These are phyloP conservation scores for Tenebrosternarchus preto DNA, from an alignment of 2,113 vertebrate species.

Conservation along the genomic window DNA sequence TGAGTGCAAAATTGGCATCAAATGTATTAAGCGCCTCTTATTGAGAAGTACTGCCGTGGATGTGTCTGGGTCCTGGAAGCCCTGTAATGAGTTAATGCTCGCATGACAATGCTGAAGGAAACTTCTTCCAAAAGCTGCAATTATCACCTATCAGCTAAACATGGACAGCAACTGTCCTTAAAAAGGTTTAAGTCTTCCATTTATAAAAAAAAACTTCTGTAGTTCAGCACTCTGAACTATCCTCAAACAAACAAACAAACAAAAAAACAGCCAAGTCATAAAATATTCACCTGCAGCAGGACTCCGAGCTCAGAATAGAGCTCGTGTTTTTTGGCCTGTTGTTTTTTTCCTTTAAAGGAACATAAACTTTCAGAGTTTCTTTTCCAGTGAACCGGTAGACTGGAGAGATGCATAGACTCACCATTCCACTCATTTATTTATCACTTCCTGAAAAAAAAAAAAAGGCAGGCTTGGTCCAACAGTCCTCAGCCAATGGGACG, in stretches of 20 bases:
- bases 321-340: slow-evolving; percentile 1
- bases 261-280: not conserved
- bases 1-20: too few relatives aligned
- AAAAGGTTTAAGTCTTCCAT: not conserved
- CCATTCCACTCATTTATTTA: not conserved
- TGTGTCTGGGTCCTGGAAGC: too few relatives aligned
- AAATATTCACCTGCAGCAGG: slow-evolving; percentile 6
- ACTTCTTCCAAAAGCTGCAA: not conserved
- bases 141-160: not conserved
- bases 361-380: not conserved
- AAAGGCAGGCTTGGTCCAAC: too few relatives aligned
- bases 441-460: too few relatives aligned
- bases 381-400: too few relatives aligned
- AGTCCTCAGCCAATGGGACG: too few relatives aligned
- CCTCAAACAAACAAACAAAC: not conserved
- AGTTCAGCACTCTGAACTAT: not conserved
- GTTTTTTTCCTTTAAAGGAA: not conserved
- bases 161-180: not conserved
- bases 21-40: too few relatives aligned
- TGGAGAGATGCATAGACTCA: not conserved
- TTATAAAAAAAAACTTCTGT: not conserved
- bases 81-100: not conserved
- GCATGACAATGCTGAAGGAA: not conserved
- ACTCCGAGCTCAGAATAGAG: not conserved
- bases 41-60: too few relatives aligned